Conservation (phyloP, 2,888 invertebrate genomes). For the Pterobdella sp. region DNA sequence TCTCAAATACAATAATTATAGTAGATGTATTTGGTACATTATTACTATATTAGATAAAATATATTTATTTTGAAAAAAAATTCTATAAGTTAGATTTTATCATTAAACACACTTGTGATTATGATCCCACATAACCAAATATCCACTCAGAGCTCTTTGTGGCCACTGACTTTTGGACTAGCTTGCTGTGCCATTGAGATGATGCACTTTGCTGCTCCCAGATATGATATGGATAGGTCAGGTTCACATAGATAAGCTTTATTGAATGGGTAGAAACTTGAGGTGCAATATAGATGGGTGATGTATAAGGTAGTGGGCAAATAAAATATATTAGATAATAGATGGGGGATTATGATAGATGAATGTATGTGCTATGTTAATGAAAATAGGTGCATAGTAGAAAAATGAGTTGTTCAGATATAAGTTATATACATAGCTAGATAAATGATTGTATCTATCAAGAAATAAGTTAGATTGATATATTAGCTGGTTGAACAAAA, state of each 20-base stretch:
- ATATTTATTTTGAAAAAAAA: neutral
- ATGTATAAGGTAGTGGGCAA: no score
- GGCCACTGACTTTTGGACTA: conserved; percentile 96
- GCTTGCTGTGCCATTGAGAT: conserved; percentile 99
- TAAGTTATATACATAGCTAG: no score
- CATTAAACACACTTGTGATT: no score
- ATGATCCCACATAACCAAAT: neutral
- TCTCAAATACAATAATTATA: no score
- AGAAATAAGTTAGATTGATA: no score
- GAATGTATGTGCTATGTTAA: no score
- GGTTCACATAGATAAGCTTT: neutral
- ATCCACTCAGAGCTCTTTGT: conserved; percentile 66
- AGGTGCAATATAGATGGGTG: neutral
- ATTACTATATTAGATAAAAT: neutral
- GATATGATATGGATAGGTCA: conserved; percentile 94
- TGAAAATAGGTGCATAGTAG: no score
- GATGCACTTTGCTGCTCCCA: conserved; percentile 99
- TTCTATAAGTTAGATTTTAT: neutral
- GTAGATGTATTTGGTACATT: neutral
- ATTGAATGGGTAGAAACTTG: neutral
- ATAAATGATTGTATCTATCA: no score
- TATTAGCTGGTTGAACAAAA: no score
- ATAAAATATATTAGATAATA: no score
- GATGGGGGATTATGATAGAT: no score
- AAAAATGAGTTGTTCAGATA: no score